Evolutionary conservation across 2,888 invertebrate genomes (phyloP).

Genomic region (Caenorhabditis imperialis): DNA sequence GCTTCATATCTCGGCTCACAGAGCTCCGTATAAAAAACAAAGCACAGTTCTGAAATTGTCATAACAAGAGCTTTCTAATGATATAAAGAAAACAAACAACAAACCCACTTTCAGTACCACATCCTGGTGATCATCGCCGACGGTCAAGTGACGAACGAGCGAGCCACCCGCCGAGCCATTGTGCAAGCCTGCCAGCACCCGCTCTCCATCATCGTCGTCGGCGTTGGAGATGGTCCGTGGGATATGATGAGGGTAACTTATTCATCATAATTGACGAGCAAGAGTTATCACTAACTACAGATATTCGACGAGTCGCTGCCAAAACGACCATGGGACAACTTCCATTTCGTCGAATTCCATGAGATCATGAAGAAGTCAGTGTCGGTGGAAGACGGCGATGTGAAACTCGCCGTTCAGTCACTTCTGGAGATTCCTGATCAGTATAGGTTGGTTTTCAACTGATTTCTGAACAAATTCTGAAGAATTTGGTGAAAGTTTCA

Average conservation of each 20-base stretch:
- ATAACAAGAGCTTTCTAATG: no score
- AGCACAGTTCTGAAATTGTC: no score
- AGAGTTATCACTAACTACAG: slow-evolving; percentile 54
- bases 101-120: slow-evolving; percentile 80
- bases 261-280: no score
- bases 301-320: slow-evolving; percentile 81
- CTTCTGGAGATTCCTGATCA: slow-evolving; percentile 81
- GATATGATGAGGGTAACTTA: slow-evolving; percentile 79
- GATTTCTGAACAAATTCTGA: neutral
- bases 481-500: no score
- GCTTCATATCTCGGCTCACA: no score
- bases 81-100: no score
- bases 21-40: no score
- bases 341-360: slow-evolving; percentile 81
- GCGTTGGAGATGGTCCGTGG: slow-evolving; percentile 82
- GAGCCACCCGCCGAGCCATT: slow-evolving; percentile 80
- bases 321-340: slow-evolving; percentile 81
- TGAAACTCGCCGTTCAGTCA: slow-evolving; percentile 79
- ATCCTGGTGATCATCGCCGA: slow-evolving; percentile 81
- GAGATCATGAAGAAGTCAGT: slow-evolving; percentile 64
- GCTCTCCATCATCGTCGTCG: slow-evolving; percentile 81
- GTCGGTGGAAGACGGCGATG: slow-evolving; percentile 56
- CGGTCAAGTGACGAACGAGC: slow-evolving; percentile 81
- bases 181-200: slow-evolving; percentile 80
- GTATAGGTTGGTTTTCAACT: slow-evolving; percentile 66